Evolutionary conservation across 2,113 vertebrate genomes (phyloP).

Genomic region (Ailuropoda melanoleuca): DNA sequence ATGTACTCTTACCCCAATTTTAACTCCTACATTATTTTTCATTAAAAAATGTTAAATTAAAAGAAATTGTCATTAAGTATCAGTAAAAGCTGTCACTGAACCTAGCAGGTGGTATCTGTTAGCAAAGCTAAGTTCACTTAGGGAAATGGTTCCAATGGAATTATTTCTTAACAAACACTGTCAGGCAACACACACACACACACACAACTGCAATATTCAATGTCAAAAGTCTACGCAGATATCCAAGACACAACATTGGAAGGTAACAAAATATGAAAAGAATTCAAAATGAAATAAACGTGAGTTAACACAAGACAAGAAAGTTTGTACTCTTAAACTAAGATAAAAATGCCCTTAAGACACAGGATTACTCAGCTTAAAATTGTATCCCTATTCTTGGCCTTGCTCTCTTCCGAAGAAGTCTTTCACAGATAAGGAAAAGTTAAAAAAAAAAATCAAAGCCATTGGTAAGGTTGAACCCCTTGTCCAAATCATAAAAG

Average conservation of each 20-base stretch:
- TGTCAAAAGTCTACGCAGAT: not conserved
- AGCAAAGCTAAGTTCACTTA: constrained; percentile 52
- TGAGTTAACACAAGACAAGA: constrained; percentile 61
- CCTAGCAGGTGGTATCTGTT: constrained; percentile 59
- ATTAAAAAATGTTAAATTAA: constrained; percentile 80
- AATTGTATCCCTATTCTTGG: not conserved
- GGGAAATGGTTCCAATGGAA: constrained; percentile 38
- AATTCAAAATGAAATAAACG: not conserved
- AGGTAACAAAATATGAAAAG: constrained; percentile 29
- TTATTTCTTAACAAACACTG: not conserved
- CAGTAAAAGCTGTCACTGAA: constrained; percentile 71
- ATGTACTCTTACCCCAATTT: constrained; percentile 64
- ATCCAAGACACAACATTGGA: not conserved
- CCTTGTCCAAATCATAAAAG: not conserved
- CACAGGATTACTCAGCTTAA: constrained; percentile 29
- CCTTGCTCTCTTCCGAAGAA: constrained; percentile 55
- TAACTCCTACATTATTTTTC: constrained; percentile 78
- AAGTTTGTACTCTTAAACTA: constrained; percentile 66
- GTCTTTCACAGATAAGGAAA: constrained; percentile 71
- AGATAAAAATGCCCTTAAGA: constrained; percentile 50
- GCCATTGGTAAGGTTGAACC: not conserved
- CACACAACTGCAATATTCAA: not conserved
- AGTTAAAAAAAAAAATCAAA: not conserved
- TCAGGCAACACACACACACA: not conserved
- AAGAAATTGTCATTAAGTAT: constrained; percentile 76